Evolutionary conservation across 1,140 invertebrate species (phyloP), one percentile per base, ranked within the genome.

Genomic region (Diorhabda sublineata): DNA sequence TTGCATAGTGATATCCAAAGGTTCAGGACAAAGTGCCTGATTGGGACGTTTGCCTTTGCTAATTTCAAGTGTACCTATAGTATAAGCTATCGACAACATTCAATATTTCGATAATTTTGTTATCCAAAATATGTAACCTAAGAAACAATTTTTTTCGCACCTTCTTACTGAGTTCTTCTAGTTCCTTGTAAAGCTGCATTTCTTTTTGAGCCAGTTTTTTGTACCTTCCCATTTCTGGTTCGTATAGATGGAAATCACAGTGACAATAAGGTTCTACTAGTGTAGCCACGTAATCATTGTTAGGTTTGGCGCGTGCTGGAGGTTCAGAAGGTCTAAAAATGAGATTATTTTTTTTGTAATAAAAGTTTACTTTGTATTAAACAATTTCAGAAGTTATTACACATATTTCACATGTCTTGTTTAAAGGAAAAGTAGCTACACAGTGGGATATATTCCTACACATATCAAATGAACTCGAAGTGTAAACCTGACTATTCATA

Each of bases 161-260:
- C 61, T 75, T 57, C 60, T 74, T 71, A 66, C 84, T 82, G 4
- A 87, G 71, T 26, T 79, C 74, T 58, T 81, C 79, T 63, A 87
- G 80, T 71, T 87, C 84, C 5, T 85, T 77, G 66, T 82, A 82
- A 7, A 87, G 74, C 43, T 83, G 82, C 67, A 82, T 80, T 70
- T 87, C 85, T 71, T 87, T 87, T 4, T 86, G 82, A 0, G 85
- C 80, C 11, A 88, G 71, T 63, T 85, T 82, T 72, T 84, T 85
- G 79, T 87, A 88, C 67, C 86, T 83, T 59, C 85, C 84, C 64
- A 85, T 81, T 61, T 82, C 77, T 3, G 84, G 82, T 41, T 83
- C 84, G 69, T 84, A 85, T 2, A 82, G 79, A 74, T 86, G 84
- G 0, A 81, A 82, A 70, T 85, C 84, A 76, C 84, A 85, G 72